These are phyloP conservation scores for Procavia capensis DNA, from an alignment of 2,113 vertebrate genomes.

Conservation along the genomic window DNA sequence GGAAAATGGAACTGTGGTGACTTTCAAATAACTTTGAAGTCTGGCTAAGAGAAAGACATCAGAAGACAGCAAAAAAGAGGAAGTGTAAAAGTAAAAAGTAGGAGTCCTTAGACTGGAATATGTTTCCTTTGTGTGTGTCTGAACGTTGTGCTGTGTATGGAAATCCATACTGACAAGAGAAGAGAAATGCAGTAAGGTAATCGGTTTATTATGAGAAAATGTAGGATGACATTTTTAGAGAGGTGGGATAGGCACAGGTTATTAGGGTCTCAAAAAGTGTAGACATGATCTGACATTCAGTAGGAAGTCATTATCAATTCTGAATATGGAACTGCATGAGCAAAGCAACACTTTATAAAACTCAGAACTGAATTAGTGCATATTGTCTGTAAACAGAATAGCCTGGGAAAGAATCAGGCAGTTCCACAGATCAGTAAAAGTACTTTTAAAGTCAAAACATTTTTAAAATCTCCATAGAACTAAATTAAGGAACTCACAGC, in stretches of 20 bases:
- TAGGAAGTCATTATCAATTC: background rate
- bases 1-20: background rate
- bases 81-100: background rate
- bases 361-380: background rate
- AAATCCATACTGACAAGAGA: background rate
- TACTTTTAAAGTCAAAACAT: slow-evolving; percentile 31
- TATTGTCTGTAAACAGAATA: too few species aligned
- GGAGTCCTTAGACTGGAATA: background rate
- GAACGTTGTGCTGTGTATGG: accelerated
- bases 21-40: background rate
- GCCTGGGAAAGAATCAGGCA: background rate
- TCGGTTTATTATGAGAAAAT: background rate
- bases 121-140: background rate
- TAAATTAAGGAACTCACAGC: slow-evolving; percentile 1
- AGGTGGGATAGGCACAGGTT: background rate
- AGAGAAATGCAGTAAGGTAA: background rate
- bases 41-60: background rate
- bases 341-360: slow-evolving; percentile 28
- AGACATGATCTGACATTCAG: background rate
- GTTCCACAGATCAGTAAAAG: background rate
- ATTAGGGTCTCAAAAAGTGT: background rate
- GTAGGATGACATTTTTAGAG: background rate
- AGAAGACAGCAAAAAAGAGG: background rate
- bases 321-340: background rate
- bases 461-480: background rate